Evolutionary conservation across 1,140 invertebrate genomes (phyloP), one percentile per base, ranked within the genome.

Genomic region (Anagrus nilaparvatae): DNA sequence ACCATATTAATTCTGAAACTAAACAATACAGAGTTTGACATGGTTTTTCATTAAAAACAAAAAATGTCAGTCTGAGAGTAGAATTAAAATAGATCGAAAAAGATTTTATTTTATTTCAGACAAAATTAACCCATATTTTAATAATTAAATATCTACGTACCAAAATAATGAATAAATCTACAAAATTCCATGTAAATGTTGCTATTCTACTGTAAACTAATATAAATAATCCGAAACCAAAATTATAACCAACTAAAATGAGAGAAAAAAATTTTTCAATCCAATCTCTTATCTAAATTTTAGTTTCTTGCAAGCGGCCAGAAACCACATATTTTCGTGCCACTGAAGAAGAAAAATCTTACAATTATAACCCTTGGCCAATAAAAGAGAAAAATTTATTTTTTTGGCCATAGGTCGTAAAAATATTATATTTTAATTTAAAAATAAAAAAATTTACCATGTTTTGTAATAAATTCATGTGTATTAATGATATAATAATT

Each of bases 131-230:
- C 18, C 30, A 16, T 31, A 13, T n/a, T 8, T 32, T 6, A 10
- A 20, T 25, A 13, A 5, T 1, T 17, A n/a, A 39, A 29, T 36
- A 29, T 32, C 5, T 8, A 36, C 65, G 70, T 48, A 79, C 68
- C 31, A 77, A 52, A 62, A 79, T 79, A 1, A 80, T 67, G 31
- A 81, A 79, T 0, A 79, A 51, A 48, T 81, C 78, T 12, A 72
- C 78, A 33, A 76, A 81, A 48, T 77, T 79, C 78, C 78, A 81
- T 0, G 75, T 69, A 17, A 81, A 76, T 1, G 81, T 84, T 6
- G 76, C 73, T 4, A 80, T 36, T 45, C 78, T 72, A 54, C 77
- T 80, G 3, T 76, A 31, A 6, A 76, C 32, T 28, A 64, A 60
- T 17, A 65, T 49, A 44, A 60, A 60, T 31, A 64, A 43, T 39